Conservation (phyloP, 30 jellyfish, hydroid and myxozoan species). For the Chrysaora quinquecirrha region DNA sequence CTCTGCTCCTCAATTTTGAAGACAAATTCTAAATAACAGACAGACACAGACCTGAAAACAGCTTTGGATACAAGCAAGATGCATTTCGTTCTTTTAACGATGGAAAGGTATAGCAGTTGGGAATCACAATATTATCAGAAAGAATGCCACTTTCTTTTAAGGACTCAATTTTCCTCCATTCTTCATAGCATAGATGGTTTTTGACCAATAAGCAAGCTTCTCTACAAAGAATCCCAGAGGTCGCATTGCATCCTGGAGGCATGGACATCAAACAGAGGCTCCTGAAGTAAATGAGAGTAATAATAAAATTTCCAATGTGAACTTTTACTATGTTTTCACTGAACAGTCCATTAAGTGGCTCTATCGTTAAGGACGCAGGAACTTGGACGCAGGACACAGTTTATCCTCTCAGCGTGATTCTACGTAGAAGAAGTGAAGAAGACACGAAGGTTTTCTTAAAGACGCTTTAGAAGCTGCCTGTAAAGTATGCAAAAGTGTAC, state of each 20-base stretch:
- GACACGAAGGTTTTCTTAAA: too few relatives aligned
- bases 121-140: conserved; percentile 23
- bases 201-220: conserved; percentile 57
- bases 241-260: conserved; percentile 61
- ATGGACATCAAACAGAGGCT: conserved; percentile 53
- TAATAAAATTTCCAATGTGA: not conserved
- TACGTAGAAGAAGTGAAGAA: too few relatives aligned
- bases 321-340: not conserved
- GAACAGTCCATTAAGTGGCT: too few relatives aligned
- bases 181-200: conserved; percentile 36
- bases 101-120: conserved; percentile 39
- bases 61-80: not conserved
- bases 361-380: too few relatives aligned
- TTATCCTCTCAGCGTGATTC: too few relatives aligned
- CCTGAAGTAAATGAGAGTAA: conserved; percentile 17
- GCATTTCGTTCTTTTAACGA: conserved; percentile 3
- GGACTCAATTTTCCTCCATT: conserved; percentile 33
- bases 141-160: conserved; percentile 15
- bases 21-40: too few relatives aligned
- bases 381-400: too few relatives aligned
- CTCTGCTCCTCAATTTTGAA: too few relatives aligned
- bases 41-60: not conserved
- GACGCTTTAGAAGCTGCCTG: too few relatives aligned
- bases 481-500: too few relatives aligned
- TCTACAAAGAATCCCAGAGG: conserved; percentile 23